Evolutionary conservation across 2,113 vertebrate species (phyloP).

Genomic region (Perccottus glenii): DNA sequence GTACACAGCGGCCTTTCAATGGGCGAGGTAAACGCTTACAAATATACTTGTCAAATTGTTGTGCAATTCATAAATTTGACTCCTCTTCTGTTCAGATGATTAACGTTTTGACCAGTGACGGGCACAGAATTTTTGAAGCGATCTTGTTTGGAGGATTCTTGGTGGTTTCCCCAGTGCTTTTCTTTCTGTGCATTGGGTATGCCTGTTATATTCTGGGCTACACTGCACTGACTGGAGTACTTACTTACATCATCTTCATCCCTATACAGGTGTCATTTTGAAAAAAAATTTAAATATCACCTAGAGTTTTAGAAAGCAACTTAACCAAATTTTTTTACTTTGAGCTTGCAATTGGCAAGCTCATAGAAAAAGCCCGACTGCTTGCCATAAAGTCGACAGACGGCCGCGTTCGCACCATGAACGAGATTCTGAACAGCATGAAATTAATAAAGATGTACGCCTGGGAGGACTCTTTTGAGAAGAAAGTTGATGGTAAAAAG

Average conservation of each 20-base stretch:
- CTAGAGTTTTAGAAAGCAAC: background rate
- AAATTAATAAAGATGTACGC: conserved; percentile 87
- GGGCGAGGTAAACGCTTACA: conserved; percentile 78
- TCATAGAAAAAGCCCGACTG: conserved; percentile 74
- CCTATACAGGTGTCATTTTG: conserved; percentile 77
- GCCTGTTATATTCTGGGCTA: conserved; percentile 78
- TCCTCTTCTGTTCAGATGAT: conserved; percentile 72
- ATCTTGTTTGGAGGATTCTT: conserved; percentile 74
- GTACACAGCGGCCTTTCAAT: conserved; percentile 69
- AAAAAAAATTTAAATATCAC: background rate
- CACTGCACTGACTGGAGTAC: conserved; percentile 79
- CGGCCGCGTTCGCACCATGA: conserved; percentile 81
- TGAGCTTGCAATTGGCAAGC: conserved; percentile 65
- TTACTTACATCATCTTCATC: conserved; percentile 73
- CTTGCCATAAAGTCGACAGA: conserved; percentile 74
- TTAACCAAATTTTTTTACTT: conserved; percentile 26
- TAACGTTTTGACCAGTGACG: conserved; percentile 81
- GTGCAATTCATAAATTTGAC: background rate
- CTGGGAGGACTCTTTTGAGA: conserved; percentile 83
- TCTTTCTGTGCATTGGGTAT: conserved; percentile 70
- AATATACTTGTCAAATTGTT: background rate
- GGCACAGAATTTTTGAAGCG: conserved; percentile 82
- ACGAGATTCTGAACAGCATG: conserved; percentile 83
- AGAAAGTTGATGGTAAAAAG: conserved; percentile 71
- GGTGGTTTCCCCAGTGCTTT: conserved; percentile 70